Conservation (phyloP, 2,113 vertebrate genomes). For the Python bivittatus region DNA sequence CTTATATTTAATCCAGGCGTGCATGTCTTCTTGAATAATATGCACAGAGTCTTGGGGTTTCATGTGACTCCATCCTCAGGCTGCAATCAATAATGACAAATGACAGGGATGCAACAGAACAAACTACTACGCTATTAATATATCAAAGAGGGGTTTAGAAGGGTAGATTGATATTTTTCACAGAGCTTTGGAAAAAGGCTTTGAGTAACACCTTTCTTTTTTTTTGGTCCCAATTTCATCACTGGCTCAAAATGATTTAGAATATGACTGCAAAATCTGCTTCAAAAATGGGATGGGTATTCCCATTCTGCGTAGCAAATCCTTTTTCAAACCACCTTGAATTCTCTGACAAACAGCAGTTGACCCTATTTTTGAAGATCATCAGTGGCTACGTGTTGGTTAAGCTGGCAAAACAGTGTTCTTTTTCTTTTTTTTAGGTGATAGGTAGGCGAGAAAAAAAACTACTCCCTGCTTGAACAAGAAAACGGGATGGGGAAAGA, state of each 20-base stretch:
- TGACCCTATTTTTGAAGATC: not conserved
- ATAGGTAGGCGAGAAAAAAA: not conserved
- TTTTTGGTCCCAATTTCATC: no score
- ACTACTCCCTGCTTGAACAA: not conserved
- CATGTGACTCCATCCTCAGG: not conserved
- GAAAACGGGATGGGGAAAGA: not conserved
- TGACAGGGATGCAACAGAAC: not conserved
- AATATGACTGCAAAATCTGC: not conserved
- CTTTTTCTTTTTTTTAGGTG: not conserved
- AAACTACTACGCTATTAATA: not conserved
- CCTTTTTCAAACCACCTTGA: not conserved
- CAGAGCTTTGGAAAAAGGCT: not conserved
- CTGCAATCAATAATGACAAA: not conserved
- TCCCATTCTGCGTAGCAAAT: not conserved
- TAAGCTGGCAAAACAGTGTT: not conserved
- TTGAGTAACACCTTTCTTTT: not conserved
- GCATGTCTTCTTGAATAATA: not conserved
- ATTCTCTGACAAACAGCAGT: not conserved
- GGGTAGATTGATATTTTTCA: not conserved
- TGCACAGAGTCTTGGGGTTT: not conserved
- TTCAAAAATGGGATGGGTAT: not conserved
- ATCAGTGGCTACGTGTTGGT: not conserved
- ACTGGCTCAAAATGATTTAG: not conserved
- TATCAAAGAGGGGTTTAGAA: not conserved
- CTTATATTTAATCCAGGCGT: not conserved